phyloP scores from a whole-genome alignment of 2,113 vertebrate species.

The Sceloporus tristichus region DNA sequence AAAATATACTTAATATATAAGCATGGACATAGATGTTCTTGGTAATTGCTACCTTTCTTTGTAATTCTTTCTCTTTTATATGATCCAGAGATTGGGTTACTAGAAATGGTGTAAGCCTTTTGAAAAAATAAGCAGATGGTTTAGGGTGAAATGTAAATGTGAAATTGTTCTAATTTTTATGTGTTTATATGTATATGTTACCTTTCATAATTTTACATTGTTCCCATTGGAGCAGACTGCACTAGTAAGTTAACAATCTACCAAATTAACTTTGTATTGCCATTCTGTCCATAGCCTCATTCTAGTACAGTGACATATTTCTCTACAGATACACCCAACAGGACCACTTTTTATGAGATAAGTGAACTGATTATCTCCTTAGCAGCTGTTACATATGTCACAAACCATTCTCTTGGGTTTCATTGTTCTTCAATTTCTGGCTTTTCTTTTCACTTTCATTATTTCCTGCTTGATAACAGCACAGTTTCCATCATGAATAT shows the following conservation, averaged over 20 bases:
- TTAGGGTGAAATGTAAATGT: not conserved
- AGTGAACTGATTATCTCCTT: constrained; percentile 13
- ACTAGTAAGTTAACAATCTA: not conserved
- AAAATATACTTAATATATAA: too few relatives aligned
- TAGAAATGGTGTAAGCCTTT: not conserved
- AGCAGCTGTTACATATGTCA: constrained; percentile 14
- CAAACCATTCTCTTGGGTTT: not conserved
- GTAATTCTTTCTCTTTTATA: too few relatives aligned
- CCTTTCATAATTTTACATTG: not conserved
- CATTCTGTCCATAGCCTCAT: not conserved
- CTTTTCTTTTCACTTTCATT: not conserved
- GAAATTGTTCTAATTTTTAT: not conserved
- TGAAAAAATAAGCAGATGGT: not conserved
- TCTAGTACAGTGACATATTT: constrained; percentile 1
- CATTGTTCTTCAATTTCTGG: not conserved
- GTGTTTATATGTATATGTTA: not conserved
- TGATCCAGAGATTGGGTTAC: too few relatives aligned
- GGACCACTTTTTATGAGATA: constrained; percentile 15
- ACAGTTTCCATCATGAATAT: not conserved
- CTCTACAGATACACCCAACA: not conserved
- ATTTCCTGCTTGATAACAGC: not conserved
- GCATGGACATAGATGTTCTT: too few relatives aligned
- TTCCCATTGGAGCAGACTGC: not conserved
- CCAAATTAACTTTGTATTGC: not conserved
- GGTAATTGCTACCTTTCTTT: too few relatives aligned